Base-by-base conservation (phyloP, 2,888 invertebrate species). In the Caenorhabditis wallacei region DNA sequence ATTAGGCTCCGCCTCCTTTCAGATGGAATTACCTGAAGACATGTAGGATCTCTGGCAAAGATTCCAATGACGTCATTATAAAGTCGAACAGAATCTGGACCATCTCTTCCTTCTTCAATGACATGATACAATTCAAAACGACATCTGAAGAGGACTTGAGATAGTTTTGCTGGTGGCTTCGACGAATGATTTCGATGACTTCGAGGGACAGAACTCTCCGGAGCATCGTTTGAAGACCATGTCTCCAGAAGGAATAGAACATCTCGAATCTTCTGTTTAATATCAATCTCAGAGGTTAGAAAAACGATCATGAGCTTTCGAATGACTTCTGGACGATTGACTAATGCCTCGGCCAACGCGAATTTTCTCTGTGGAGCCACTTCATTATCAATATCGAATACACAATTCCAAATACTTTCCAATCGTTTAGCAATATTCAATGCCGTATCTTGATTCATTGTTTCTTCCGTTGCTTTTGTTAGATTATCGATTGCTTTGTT, bases 351-450 rank as follows among this genome's bases (percentile, higher is more conserved):
- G n/a, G 75, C 63, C 5, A 75, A 5, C 16, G 63, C 70, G 24
- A 40, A 81, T 46, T 81, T 81, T 30, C 69, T 74, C 22, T 54
- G 40, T n/a, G 80, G 80, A n/a, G 80, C 80, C 16, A 63, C 37
- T 54, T 40, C 74, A 0, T 54, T 51, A 1, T 35, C 24, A 3
- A 57, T 61, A 26, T 74, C 61, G 48, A 74, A 69, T 5, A 80
- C 43, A 30, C 16, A 40, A 40, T 40, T 40, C 40, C 40, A 40
- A 13, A 51, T 1, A 30, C 54, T 5, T 8, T 43, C 80, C 74
- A 80, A 16, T 64, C 46, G 10, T 22, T 10, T 7, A 18, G 18
- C 2, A 5, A 18, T 13, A 18, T 48, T 43, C 11, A 10, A 2
- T 11, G 43, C 30, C 30, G 30, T 30, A 5, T 8, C 30, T 30